phyloP scores from a whole-genome alignment of 2,113 vertebrate species.

The Lasiurus borealis region DNA sequence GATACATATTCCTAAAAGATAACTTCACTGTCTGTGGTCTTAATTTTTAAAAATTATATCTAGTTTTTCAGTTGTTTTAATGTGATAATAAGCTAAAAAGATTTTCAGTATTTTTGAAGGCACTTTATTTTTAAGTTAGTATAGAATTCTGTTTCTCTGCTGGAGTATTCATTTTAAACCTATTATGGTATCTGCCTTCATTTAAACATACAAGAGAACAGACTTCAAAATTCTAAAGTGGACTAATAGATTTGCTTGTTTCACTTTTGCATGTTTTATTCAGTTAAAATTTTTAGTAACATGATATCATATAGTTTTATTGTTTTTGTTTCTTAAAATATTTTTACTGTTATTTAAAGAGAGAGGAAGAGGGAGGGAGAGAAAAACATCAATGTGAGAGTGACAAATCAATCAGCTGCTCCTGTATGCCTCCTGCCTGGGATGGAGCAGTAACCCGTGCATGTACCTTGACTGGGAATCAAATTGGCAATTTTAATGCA shows the following conservation, averaged over 20 bases:
- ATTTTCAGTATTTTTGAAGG: background rate
- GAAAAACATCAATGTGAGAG: too few relatives aligned
- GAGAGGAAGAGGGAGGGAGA: too few relatives aligned
- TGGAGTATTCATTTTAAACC: background rate
- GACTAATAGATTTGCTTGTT: background rate
- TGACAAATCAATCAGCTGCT: too few relatives aligned
- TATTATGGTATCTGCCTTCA: background rate
- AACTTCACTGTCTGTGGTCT: background rate
- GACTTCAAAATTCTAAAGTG: background rate
- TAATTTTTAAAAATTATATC: background rate
- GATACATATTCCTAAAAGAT: background rate
- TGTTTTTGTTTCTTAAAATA: too few relatives aligned
- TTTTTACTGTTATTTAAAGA: too few relatives aligned
- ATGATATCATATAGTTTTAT: background rate
- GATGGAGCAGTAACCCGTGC: too few relatives aligned
- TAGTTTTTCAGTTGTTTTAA: conserved; percentile 20
- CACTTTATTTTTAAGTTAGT: background rate
- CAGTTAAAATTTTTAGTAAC: conserved; percentile 30
- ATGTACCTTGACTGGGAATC: too few relatives aligned
- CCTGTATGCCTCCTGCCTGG: too few relatives aligned
- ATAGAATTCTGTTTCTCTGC: background rate
- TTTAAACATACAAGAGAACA: conserved; percentile 4
- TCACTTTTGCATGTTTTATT: background rate
- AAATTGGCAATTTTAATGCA: too few relatives aligned
- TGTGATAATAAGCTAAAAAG: background rate